A percentile compares a stretch with the other conserved stretches of the same genome.
Conservation (phyloP, 2,113 vertebrate genomes). For the Thamnophis sirtalis region DNA sequence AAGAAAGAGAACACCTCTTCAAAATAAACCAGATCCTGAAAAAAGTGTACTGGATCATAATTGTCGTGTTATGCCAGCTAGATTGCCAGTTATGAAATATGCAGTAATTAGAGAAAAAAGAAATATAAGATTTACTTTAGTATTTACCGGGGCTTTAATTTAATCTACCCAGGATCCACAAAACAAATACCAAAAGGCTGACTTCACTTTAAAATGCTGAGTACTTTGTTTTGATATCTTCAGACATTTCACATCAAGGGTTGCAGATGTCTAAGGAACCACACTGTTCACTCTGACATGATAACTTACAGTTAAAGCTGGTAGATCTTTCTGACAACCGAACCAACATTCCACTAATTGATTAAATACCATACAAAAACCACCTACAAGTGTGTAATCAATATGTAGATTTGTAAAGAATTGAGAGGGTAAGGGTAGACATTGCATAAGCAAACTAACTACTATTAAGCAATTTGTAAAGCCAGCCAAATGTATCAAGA, state of each 20-base stretch:
- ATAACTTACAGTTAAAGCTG: neutral
- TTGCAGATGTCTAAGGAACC: neutral
- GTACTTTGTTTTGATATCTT: neutral
- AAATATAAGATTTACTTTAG: neutral
- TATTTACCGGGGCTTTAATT: neutral
- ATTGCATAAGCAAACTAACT: neutral
- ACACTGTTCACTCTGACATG: neutral
- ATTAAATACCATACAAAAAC: neutral
- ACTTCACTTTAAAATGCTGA: constrained; percentile 19
- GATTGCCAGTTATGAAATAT: neutral
- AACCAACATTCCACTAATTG: neutral
- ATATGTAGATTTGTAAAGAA: neutral
- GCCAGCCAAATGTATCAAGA: constrained; percentile 9
- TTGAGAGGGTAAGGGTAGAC: neutral
- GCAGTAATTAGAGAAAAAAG: neutral
- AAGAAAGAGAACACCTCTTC: too few species aligned
- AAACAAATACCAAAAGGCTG: neutral
- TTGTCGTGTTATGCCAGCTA: neutral
- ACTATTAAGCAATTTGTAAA: constrained; percentile 7
- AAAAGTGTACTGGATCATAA: neutral
- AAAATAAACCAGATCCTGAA: neutral
- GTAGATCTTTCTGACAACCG: neutral
- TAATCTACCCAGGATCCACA: constrained; percentile 11
- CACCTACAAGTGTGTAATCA: neutral
- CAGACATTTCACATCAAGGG: neutral